These are phyloP conservation scores for Drosophila ambigua DNA, from an alignment of 1,140 invertebrate genomes.

Conservation along the genomic window DNA sequence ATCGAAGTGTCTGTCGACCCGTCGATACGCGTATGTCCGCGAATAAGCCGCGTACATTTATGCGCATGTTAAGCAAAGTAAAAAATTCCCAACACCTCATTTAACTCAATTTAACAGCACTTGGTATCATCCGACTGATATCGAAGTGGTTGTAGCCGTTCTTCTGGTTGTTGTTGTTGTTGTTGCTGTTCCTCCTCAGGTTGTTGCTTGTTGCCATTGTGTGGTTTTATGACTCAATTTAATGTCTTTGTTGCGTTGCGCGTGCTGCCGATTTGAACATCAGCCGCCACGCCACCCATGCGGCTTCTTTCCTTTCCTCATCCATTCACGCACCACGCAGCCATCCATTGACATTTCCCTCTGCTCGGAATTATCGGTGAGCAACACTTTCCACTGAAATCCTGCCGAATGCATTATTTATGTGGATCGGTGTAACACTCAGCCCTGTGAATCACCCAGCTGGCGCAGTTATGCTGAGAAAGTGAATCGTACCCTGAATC, in stretches of 20 bases:
- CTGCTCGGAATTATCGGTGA: constrained; percentile 21
- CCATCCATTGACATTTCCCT: constrained; percentile 24
- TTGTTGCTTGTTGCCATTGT: constrained; percentile 32
- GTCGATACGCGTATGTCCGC: constrained; percentile 9
- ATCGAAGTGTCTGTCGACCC: constrained; percentile 34
- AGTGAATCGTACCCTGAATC: constrained; percentile 40
- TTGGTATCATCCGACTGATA: constrained; percentile 64
- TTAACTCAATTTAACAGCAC: constrained; percentile 66
- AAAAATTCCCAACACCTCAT: constrained; percentile 71
- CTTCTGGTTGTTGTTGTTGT: constrained; percentile 20
- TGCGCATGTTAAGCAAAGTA: constrained; percentile 63
- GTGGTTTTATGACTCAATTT: constrained; percentile 78
- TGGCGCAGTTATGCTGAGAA: constrained; percentile 36
- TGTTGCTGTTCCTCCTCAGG: neutral
- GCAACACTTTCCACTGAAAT: constrained; percentile 27
- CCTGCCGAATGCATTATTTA: constrained; percentile 31
- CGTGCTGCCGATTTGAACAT: constrained; percentile 60
- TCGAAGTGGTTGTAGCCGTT: constrained; percentile 33
- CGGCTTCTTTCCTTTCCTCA: constrained; percentile 17
- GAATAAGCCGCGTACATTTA: constrained; percentile 44
- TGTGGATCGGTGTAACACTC: constrained; percentile 8
- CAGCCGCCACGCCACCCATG: constrained; percentile 48
- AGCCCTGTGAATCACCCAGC: constrained; percentile 15
- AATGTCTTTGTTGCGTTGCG: constrained; percentile 70
- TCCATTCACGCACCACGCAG: neutral